Conservation (phyloP, 2,797 vertebrate genomes). For the Eulemur coronatus region DNA sequence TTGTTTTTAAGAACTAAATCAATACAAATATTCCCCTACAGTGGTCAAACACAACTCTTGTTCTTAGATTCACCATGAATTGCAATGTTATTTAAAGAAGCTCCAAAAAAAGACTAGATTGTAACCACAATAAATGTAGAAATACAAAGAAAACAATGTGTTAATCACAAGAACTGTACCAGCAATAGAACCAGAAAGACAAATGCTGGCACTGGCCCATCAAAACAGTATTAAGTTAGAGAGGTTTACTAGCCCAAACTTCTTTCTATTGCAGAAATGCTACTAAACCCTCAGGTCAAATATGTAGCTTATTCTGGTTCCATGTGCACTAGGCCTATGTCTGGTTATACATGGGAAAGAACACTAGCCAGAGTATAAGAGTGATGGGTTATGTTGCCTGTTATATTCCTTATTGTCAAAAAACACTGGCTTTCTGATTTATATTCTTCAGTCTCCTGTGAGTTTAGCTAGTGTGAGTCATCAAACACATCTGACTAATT, state of each 20-base stretch:
- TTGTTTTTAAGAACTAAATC: not conserved
- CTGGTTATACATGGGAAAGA: not conserved
- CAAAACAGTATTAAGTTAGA: not conserved
- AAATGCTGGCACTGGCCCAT: not conserved
- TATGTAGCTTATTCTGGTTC: not conserved
- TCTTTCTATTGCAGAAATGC: not conserved
- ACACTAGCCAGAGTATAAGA: not conserved
- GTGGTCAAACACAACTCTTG: not conserved
- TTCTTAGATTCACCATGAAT: not conserved
- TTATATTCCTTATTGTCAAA: not conserved
- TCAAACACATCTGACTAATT: conserved; percentile 35
- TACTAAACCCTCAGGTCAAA: not conserved
- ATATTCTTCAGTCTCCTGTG: conserved; percentile 4
- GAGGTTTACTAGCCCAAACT: not conserved
- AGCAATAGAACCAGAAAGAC: not conserved
- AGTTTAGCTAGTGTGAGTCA: conserved; percentile 47
- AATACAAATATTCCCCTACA: not conserved
- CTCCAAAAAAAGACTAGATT: not conserved
- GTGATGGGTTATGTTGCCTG: not conserved
- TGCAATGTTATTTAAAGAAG: conserved; percentile 13
- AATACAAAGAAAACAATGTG: not conserved
- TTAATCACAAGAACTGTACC: not conserved
- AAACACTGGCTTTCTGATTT: conserved; percentile 8
- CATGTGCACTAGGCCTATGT: not conserved
- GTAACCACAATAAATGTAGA: not conserved